Evolutionary conservation across 1,140 invertebrate species (phyloP).

Genomic region (Liolophura sinensis): DNA sequence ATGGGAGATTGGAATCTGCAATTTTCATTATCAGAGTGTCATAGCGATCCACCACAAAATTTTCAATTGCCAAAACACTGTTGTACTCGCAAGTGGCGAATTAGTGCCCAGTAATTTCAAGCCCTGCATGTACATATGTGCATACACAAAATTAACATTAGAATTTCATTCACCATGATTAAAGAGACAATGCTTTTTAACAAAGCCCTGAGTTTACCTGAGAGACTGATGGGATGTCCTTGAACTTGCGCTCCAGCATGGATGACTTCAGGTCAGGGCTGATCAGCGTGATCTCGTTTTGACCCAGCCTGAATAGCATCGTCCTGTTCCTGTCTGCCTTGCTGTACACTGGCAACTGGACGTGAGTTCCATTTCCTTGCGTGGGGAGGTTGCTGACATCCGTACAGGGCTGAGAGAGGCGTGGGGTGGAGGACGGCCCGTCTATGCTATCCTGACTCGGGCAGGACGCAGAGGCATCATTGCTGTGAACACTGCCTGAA

Average conservation of each 20-base stretch:
- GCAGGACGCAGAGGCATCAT: not conserved
- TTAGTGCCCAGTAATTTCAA: too few species aligned
- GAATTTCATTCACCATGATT: not conserved
- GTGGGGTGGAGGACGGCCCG: not conserved
- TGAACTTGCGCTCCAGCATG: slow-evolving; percentile 82
- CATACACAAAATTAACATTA: not conserved
- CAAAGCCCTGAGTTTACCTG: slow-evolving; percentile 61
- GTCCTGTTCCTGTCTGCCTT: slow-evolving; percentile 78
- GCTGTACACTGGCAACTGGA: not conserved
- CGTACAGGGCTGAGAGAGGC: not conserved
- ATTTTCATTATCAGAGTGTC: too few species aligned
- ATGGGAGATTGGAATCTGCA: too few species aligned
- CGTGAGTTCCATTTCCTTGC: not conserved
- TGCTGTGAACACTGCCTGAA: slow-evolving; percentile 1
- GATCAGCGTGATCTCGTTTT: slow-evolving; percentile 83
- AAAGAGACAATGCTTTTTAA: not conserved
- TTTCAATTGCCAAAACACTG: too few species aligned
- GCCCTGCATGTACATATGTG: too few species aligned
- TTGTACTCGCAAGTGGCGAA: too few species aligned
- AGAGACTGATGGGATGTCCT: slow-evolving; percentile 87
- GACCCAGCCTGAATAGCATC: slow-evolving; percentile 88
- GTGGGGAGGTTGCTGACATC: not conserved
- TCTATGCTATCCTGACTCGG: not conserved
- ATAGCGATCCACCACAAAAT: too few species aligned
- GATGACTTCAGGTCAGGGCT: slow-evolving; percentile 90